Conservation (phyloP, 2,797 vertebrate genomes). For the Hemibagrus guttatus region DNA sequence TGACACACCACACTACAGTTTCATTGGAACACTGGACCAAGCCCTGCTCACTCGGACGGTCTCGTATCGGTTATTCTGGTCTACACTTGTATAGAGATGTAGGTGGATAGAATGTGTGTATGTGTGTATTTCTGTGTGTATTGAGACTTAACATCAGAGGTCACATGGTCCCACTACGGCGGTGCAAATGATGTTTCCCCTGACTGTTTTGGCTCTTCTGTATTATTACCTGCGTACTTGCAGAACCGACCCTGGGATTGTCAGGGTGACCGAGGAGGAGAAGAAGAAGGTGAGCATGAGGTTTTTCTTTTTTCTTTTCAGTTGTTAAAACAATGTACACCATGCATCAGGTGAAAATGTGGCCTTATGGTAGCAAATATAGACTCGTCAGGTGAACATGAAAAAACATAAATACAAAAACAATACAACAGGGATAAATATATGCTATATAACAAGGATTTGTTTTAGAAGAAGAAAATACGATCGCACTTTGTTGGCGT, state of each 20-base stretch:
- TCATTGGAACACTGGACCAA: too few species aligned
- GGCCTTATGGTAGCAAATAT: not conserved
- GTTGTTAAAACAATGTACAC: not conserved
- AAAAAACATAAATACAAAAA: too few species aligned
- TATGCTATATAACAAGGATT: not conserved
- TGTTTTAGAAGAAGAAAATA: too few species aligned
- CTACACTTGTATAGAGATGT: not conserved
- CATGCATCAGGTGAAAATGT: not conserved
- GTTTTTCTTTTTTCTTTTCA: not conserved
- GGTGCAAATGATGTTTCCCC: slow-evolving; percentile 77
- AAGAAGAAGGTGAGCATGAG: slow-evolving; percentile 81
- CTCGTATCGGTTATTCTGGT: not conserved
- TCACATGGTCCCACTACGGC: slow-evolving; percentile 73
- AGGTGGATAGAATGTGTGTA: not conserved
- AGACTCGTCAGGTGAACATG: too few species aligned
- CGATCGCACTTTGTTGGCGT: too few species aligned
- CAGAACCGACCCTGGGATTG: slow-evolving; percentile 86
- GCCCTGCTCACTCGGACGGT: not conserved
- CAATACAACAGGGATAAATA: not conserved
- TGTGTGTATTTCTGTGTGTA: not conserved
- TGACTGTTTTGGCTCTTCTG: slow-evolving; percentile 78
- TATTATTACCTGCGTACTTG: slow-evolving; percentile 90
- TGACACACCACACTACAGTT: too few species aligned
- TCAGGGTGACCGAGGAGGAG: slow-evolving; percentile 87
- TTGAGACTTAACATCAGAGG: slow-evolving; percentile 57